A percentile compares a stretch with the other conserved stretches of the same genome.
Conservation (phyloP, 2,113 vertebrate species). For the Epinephelus cyanopodus region DNA sequence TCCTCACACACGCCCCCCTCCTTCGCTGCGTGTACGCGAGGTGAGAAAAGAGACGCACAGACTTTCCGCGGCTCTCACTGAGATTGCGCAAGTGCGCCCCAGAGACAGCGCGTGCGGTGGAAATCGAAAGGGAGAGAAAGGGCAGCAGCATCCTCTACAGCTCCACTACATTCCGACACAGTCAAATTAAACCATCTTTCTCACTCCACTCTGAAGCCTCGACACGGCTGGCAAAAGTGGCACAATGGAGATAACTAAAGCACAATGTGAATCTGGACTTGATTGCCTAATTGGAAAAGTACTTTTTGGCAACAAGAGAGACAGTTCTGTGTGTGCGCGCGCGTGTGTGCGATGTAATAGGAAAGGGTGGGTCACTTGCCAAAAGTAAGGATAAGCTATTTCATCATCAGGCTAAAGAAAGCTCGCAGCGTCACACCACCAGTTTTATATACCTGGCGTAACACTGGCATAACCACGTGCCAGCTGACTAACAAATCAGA, state of each 20-base stretch:
- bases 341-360: background rate
- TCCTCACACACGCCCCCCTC: conserved; percentile 38
- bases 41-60: conserved; percentile 47
- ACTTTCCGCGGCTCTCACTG: conserved; percentile 61
- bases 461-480: background rate
- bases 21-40: conserved; percentile 5
- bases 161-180: conserved; percentile 37
- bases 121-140: conserved; percentile 66
- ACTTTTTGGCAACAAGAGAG: background rate
- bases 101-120: conserved; percentile 26
- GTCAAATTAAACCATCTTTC: background rate
- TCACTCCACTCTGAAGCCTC: background rate
- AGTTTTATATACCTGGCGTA: background rate
- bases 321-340: background rate
- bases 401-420: conserved; percentile 1
- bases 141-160: no score
- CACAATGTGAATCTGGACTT: background rate
- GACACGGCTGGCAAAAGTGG: conserved; percentile 8
- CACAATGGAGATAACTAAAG: conserved; percentile 25
- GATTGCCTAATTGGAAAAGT: background rate
- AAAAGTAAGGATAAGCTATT: background rate
- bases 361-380: background rate
- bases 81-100: conserved; percentile 63
- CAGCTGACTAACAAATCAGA: background rate
- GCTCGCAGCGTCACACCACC: background rate